Percentiles rank a stretch among this genome's conserved stretches.
Evolutionary conservation across 2,113 vertebrate genomes (phyloP).

Genomic region (Gopherus flavomarginatus): DNA sequence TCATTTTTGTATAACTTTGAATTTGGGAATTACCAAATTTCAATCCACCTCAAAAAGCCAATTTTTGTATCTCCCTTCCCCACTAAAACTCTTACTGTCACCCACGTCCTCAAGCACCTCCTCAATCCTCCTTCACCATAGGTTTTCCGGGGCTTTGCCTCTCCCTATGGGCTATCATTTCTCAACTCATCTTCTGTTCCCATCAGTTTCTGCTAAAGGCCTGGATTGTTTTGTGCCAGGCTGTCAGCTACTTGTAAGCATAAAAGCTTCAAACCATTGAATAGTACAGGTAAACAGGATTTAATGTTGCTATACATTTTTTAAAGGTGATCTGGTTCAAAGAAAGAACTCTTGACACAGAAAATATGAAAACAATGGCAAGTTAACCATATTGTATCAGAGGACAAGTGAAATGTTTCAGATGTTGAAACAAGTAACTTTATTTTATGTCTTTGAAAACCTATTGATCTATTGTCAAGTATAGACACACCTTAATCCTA

Average conservation of each 20-base stretch:
- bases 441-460: not conserved
- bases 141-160: not conserved
- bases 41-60: too few species aligned
- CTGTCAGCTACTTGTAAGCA: not conserved
- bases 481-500: not conserved
- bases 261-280: not conserved
- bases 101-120: not conserved
- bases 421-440: not conserved
- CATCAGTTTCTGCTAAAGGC: not conserved
- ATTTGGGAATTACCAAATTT: not conserved
- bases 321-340: not conserved
- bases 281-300: not conserved
- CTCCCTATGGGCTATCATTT: not conserved
- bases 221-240: not conserved
- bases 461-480: not conserved
- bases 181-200: not conserved
- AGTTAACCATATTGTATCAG: not conserved
- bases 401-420: not conserved
- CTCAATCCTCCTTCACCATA: not conserved
- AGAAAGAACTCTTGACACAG: not conserved
- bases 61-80: not conserved
- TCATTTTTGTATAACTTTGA: not conserved
- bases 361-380: not conserved
- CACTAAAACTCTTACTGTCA: not conserved
- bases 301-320: not conserved